These are phyloP conservation scores for Pyrocoelia pectoralis DNA, from an alignment of 2,888 invertebrate species.

Conservation along the genomic window DNA sequence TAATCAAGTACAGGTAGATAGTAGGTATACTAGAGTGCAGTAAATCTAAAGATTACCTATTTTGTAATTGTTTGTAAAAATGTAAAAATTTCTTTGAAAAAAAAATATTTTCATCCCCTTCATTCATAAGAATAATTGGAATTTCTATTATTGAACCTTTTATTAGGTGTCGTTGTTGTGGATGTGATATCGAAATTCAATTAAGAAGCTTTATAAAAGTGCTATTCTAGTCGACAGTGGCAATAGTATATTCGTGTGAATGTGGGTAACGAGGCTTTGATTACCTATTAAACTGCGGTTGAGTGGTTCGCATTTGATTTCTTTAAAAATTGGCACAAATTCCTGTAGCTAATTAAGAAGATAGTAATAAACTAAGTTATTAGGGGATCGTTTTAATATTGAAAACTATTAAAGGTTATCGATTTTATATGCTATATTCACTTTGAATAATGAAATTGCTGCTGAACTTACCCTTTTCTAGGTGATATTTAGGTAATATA, in stretches of 20 bases:
- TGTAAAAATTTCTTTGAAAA: neutral
- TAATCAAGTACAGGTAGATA: too few relatives aligned
- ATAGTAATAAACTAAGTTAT: too few relatives aligned
- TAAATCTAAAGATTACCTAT: neutral
- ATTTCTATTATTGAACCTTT: neutral
- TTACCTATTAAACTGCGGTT: neutral
- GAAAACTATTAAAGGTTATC: too few relatives aligned
- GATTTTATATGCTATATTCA: too few relatives aligned
- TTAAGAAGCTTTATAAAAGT: neutral
- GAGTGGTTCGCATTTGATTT: neutral
- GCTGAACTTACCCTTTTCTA: too few relatives aligned
- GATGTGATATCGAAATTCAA: neutral
- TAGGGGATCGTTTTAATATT: too few relatives aligned
- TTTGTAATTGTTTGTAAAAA: neutral
- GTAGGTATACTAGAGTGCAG: too few relatives aligned
- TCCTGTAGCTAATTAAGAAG: too few relatives aligned
- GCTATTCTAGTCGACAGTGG: neutral
- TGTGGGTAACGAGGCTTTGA: constrained; percentile 1
- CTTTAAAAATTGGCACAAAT: too few relatives aligned
- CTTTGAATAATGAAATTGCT: too few relatives aligned
- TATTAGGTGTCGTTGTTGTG: neutral
- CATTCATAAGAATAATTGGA: neutral
- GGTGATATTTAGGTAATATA: too few relatives aligned
- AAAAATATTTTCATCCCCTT: neutral
- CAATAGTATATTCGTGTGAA: constrained; percentile 1